Percentiles rank a stretch among this genome's conserved stretches.
Evolutionary conservation across 2,888 invertebrate species (phyloP).

Genomic region (Aromia moschata): DNA sequence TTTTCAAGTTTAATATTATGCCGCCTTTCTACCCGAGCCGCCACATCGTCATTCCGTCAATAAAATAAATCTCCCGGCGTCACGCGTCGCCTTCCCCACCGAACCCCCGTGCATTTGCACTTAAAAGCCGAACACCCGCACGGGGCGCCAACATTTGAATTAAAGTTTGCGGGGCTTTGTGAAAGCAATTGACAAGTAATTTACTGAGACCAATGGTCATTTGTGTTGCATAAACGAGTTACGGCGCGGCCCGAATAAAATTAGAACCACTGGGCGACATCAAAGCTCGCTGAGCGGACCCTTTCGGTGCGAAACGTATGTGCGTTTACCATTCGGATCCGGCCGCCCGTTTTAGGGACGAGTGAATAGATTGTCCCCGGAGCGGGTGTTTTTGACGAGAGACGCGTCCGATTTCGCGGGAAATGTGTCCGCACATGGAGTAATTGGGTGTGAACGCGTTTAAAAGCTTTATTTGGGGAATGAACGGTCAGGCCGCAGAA

Average conservation of each 20-base stretch:
- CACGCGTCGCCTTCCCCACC: no score
- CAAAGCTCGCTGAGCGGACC: constrained; percentile 52
- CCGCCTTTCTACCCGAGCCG: no score
- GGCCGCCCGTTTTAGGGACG: constrained; percentile 36
- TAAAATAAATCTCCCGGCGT: no score
- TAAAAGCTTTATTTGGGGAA: no score
- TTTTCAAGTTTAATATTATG: no score
- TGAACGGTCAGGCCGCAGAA: no score
- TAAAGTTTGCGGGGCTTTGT: constrained; percentile 57
- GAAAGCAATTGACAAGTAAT: constrained; percentile 60
- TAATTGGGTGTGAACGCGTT: not conserved
- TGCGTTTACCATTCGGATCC: constrained; percentile 29
- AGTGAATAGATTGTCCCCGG: constrained; percentile 25
- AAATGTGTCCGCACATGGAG: not conserved
- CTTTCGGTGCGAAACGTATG: constrained; percentile 43
- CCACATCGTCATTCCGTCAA: no score
- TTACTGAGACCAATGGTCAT: constrained; percentile 60
- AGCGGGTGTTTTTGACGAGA: constrained; percentile 14
- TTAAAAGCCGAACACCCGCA: constrained; percentile 43
- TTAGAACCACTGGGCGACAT: constrained; percentile 58
- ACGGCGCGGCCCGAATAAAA: constrained; percentile 58
- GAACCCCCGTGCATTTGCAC: constrained; percentile 43
- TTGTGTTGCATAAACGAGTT: constrained; percentile 60
- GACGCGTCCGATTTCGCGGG: not conserved
- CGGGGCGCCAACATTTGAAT: constrained; percentile 56